Conservation (phyloP, 2,888 invertebrate genomes). For the Spilosoma lubricipeda region DNA sequence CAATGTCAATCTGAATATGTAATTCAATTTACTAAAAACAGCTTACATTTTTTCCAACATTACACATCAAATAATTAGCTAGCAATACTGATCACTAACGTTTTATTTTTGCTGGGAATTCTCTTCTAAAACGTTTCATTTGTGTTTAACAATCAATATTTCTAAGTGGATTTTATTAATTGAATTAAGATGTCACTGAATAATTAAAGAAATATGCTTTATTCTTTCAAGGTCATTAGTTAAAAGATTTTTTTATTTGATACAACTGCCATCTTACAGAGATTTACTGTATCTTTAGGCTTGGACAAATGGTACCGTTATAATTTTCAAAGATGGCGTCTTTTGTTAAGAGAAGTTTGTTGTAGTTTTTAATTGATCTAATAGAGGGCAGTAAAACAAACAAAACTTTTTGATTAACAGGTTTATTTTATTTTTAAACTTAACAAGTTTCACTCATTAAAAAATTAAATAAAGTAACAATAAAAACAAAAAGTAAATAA, state of each 20-base stretch:
- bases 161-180: background rate
- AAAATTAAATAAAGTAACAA: background rate
- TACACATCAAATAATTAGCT: background rate
- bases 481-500: background rate
- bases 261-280: conserved; percentile 7
- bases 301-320: background rate
- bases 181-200: background rate
- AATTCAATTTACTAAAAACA: background rate
- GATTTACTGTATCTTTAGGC: background rate
- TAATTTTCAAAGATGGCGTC: background rate
- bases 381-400: conserved; percentile 40
- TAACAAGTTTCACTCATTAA: conserved; percentile 5
- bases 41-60: background rate
- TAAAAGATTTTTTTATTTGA: background rate
- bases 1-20: background rate
- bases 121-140: background rate
- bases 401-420: background rate
- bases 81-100: background rate
- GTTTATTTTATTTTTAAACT: conserved; percentile 14
- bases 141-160: background rate
- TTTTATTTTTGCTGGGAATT: background rate
- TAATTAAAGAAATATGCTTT: background rate
- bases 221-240: background rate
- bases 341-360: background rate
- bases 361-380: background rate